Evolutionary conservation across 2,113 vertebrate species (phyloP).

Genomic region (Carlito syrichta): DNA sequence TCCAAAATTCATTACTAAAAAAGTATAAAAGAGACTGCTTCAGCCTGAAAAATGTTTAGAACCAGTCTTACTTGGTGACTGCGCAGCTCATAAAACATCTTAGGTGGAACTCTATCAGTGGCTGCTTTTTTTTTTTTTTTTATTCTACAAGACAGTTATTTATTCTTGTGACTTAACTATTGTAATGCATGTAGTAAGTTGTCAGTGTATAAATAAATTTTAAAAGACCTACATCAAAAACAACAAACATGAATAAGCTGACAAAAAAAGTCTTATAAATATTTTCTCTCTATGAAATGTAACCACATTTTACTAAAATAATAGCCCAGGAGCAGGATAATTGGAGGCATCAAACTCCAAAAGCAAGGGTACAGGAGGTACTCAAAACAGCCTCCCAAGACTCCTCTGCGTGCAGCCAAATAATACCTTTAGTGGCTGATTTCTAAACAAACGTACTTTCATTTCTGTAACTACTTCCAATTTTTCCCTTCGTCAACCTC

Average conservation of each 20-base stretch:
- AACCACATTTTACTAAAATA: conserved; percentile 4
- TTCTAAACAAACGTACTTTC: neutral
- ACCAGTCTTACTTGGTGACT: neutral
- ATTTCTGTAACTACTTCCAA: neutral
- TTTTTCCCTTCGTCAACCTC: neutral
- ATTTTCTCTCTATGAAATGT: conserved; percentile 4
- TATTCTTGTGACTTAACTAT: conserved; percentile 26
- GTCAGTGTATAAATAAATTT: neutral
- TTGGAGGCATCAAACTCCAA: neutral
- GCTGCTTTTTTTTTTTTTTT: no score
- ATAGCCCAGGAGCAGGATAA: conserved; percentile 18
- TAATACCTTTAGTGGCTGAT: neutral
- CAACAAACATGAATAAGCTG: neutral
- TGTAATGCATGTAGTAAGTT: neutral
- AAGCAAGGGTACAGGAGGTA: neutral
- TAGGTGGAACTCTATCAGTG: neutral
- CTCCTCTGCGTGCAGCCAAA: no score
- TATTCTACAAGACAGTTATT: conserved; percentile 14
- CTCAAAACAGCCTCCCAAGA: neutral
- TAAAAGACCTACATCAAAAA: conserved; percentile 17
- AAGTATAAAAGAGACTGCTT: neutral
- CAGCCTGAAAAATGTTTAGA: neutral
- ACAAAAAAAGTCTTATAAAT: conserved; percentile 12
- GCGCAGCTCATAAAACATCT: neutral
- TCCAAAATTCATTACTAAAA: neutral